Conservation (phyloP, 53 echinoderm and acorn worm species). For the Holothuria scabra region DNA sequence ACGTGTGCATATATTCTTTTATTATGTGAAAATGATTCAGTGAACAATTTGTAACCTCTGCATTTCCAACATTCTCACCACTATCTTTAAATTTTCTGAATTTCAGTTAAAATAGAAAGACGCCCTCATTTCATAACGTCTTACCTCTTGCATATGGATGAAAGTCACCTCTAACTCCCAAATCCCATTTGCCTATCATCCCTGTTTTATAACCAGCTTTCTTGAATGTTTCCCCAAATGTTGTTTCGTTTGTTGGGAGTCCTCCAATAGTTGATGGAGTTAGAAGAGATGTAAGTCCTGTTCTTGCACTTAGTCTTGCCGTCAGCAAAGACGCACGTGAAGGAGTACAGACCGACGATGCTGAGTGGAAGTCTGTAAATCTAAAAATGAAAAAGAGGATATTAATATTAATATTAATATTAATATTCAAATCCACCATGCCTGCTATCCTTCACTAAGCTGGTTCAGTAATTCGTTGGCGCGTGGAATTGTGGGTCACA, state of each 20-base stretch:
- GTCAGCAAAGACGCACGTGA: slow-evolving; percentile 75
- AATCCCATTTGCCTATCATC: slow-evolving; percentile 82
- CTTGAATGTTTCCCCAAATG: slow-evolving; percentile 72
- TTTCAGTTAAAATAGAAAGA: too few species aligned
- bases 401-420: too few species aligned
- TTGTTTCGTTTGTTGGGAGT: slow-evolving; percentile 71
- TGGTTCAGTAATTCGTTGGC: too few species aligned
- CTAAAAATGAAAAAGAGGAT: not conserved
- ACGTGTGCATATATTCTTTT: too few species aligned
- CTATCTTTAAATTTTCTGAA: too few species aligned
- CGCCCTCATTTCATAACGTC: too few species aligned
- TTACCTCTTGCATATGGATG: slow-evolving; percentile 64
- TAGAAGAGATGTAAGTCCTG: slow-evolving; percentile 55
- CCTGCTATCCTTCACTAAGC: too few species aligned
- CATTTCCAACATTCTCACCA: too few species aligned
- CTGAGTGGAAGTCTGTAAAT: slow-evolving; percentile 75
- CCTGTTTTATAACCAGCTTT: slow-evolving; percentile 72
- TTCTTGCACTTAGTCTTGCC: slow-evolving; percentile 63
- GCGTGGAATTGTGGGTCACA: too few species aligned
- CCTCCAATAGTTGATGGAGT: slow-evolving; percentile 48
- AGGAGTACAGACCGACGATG: slow-evolving; percentile 72
- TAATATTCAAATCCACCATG: too few species aligned
- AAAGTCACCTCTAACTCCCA: slow-evolving; percentile 56
- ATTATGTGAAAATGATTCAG: too few species aligned
- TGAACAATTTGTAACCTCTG: too few species aligned